Percentiles rank a stretch among this genome's conserved stretches.
phyloP scores from a whole-genome alignment of 2,797 vertebrate species.

The Aldrovandia affinis region DNA sequence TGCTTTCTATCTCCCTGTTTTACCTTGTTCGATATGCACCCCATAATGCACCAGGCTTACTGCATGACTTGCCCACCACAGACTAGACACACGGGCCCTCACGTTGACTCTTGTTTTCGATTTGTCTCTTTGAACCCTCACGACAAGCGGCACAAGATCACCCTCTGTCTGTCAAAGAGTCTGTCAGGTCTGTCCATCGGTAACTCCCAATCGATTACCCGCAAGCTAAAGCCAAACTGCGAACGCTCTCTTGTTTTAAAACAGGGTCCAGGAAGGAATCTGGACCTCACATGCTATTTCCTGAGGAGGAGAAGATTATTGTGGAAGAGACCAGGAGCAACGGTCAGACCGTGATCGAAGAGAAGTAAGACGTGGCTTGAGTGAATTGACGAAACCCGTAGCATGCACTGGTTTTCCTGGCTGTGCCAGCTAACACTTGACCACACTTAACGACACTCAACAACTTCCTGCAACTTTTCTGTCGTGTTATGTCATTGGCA shows the following conservation, averaged over 20 bases:
- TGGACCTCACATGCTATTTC: slow-evolving; percentile 89
- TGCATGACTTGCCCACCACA: slow-evolving; percentile 50
- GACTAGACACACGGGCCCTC: background rate
- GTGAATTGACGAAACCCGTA: too few species aligned
- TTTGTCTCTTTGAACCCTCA: slow-evolving; percentile 29
- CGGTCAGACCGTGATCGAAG: slow-evolving; percentile 92
- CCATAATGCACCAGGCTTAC: slow-evolving; percentile 9
- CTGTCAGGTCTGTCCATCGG: slow-evolving; percentile 24
- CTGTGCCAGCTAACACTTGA: too few species aligned
- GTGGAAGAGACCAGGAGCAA: slow-evolving; percentile 94
- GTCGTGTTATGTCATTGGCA: too few species aligned
- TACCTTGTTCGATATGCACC: slow-evolving; percentile 24
- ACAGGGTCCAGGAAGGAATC: slow-evolving; percentile 89
- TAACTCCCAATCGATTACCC: background rate
- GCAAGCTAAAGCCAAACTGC: slow-evolving; percentile 47
- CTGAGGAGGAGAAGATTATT: slow-evolving; percentile 94
- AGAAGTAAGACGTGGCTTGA: slow-evolving; percentile 95
- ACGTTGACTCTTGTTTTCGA: slow-evolving; percentile 36
- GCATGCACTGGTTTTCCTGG: too few species aligned
- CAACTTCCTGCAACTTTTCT: too few species aligned
- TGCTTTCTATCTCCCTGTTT: background rate
- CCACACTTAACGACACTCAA: too few species aligned
- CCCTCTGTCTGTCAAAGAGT: slow-evolving; percentile 22
- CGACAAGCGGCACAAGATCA: slow-evolving; percentile 19
- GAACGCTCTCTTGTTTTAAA: slow-evolving; percentile 46